These are phyloP conservation scores for Plectrocnemia conspersa DNA, from an alignment of 1,140 invertebrate species.

Conservation along the genomic window DNA sequence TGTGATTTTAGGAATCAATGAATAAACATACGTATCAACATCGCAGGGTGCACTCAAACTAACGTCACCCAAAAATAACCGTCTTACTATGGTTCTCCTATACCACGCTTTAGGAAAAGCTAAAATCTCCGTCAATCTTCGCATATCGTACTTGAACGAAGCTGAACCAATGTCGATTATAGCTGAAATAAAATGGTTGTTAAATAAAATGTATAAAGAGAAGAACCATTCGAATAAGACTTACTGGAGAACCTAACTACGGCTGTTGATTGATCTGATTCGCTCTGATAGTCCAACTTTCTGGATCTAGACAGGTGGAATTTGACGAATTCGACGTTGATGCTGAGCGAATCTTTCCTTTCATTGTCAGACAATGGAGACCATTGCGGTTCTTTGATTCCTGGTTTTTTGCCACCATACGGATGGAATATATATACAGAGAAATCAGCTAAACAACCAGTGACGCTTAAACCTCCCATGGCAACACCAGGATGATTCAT, in stretches of 20 bases:
- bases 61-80: slow-evolving; percentile 89
- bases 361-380: slow-evolving; percentile 83
- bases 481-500: slow-evolving; percentile 60
- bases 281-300: slow-evolving; percentile 71
- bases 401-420: slow-evolving; percentile 83
- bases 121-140: slow-evolving; percentile 92
- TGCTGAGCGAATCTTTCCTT: slow-evolving; percentile 89
- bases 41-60: slow-evolving; percentile 72
- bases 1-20: neutral
- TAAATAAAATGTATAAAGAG: slow-evolving; percentile 35
- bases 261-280: slow-evolving; percentile 63
- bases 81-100: slow-evolving; percentile 81
- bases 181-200: slow-evolving; percentile 51
- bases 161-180: slow-evolving; percentile 96
- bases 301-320: slow-evolving; percentile 87
- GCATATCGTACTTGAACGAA: slow-evolving; percentile 98
- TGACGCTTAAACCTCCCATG: slow-evolving; percentile 86
- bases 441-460: slow-evolving; percentile 91
- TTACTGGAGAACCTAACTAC: slow-evolving; percentile 88
- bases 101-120: slow-evolving; percentile 99
- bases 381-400: slow-evolving; percentile 77
- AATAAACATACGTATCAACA: slow-evolving; percentile 47
- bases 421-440: slow-evolving; percentile 97
- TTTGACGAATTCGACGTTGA: slow-evolving; percentile 96
- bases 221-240: slow-evolving; percentile 36